Percentiles rank a stretch among this genome's conserved stretches.
phyloP scores from a whole-genome alignment of 2,888 invertebrate genomes.

The Drosophila sordidula region DNA sequence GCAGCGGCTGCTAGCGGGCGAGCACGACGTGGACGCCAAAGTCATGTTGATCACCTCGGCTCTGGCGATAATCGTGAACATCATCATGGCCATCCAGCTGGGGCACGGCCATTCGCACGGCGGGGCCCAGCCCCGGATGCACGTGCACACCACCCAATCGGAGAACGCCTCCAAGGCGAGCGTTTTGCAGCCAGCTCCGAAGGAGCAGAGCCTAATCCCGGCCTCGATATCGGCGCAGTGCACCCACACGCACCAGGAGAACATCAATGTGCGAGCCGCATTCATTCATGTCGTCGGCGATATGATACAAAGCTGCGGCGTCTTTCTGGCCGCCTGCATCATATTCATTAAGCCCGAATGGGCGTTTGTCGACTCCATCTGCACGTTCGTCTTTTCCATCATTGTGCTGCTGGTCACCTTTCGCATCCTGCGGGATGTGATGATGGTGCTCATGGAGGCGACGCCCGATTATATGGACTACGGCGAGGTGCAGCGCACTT shows the following conservation, averaged over 20 bases:
- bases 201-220: constrained; percentile 9
- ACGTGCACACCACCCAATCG: not conserved
- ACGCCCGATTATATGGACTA: constrained; percentile 68
- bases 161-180: not conserved
- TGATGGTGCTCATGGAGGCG: constrained; percentile 73
- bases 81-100: constrained; percentile 86
- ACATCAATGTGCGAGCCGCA: constrained; percentile 70
- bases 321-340: constrained; percentile 63
- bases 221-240: constrained; percentile 35
- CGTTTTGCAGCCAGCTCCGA: not conserved
- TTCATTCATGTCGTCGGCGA: constrained; percentile 70
- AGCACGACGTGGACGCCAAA: constrained; percentile 93
- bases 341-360: constrained; percentile 63
- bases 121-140: not conserved
- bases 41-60: constrained; percentile 97
- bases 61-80: constrained; percentile 95
- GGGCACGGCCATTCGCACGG: constrained; percentile 43
- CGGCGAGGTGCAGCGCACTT: constrained; percentile 55
- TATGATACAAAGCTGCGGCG: constrained; percentile 65
- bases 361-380: constrained; percentile 67
- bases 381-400: constrained; percentile 67
- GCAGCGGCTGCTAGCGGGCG: constrained; percentile 90
- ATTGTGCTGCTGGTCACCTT: constrained; percentile 59
- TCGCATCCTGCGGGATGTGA: constrained; percentile 60
- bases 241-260: constrained; percentile 12